Conservation (phyloP, 2,888 invertebrate species). For the Cosmia pyralina region DNA sequence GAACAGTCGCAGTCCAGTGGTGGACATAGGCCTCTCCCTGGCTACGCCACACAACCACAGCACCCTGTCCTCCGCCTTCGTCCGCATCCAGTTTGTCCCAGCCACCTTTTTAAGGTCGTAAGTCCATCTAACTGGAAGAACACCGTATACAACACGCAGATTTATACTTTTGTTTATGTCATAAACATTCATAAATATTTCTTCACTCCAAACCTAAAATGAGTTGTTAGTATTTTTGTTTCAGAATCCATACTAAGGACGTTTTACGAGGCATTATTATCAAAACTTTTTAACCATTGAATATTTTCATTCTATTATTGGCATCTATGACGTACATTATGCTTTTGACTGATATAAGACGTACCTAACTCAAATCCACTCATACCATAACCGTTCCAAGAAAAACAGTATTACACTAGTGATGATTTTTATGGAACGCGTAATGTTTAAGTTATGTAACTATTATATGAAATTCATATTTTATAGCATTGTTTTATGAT, state of each 20-base stretch:
- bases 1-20: neutral
- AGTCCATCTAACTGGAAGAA: neutral
- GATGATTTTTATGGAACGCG: constrained; percentile 61
- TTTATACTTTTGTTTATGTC: constrained; percentile 15
- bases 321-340: constrained; percentile 65
- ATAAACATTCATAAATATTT: constrained; percentile 36
- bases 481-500: constrained; percentile 61
- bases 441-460: constrained; percentile 58
- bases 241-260: constrained; percentile 31
- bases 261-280: constrained; percentile 42
- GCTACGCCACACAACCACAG: neutral
- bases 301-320: constrained; percentile 66
- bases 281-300: constrained; percentile 53
- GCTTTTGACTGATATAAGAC: constrained; percentile 56
- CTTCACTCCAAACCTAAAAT: constrained; percentile 23
- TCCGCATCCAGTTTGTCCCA: neutral
- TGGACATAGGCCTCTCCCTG: neutral
- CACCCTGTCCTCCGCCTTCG: neutral
- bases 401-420: constrained; percentile 65
- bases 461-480: constrained; percentile 61
- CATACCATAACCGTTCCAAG: constrained; percentile 66
- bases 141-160: neutral
- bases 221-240: constrained; percentile 29
- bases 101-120: neutral
- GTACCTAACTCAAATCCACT: constrained; percentile 62